Conservation (phyloP, 2,888 invertebrate genomes). For the Noctua comes region DNA sequence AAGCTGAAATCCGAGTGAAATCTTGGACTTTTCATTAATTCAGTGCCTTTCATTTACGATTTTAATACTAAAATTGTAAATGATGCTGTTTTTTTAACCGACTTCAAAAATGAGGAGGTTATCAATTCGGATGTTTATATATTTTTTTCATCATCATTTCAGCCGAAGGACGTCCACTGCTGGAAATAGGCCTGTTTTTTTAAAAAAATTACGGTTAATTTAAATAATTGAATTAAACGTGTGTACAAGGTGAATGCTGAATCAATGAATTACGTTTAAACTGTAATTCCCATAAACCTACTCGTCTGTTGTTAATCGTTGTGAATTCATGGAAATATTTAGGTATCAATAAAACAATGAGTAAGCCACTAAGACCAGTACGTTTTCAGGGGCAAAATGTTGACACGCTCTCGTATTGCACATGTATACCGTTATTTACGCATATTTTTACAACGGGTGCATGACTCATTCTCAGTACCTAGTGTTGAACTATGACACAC, state of each 20-base stretch:
- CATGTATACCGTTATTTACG: conserved; percentile 68
- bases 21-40: conserved; percentile 22
- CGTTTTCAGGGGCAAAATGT: conserved; percentile 69
- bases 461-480: conserved; percentile 65
- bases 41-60: conserved; percentile 10
- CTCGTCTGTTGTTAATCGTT: conserved; percentile 33
- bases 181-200: too few species aligned
- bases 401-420: conserved; percentile 60
- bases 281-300: conserved; percentile 34
- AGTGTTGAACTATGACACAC: conserved; percentile 65
- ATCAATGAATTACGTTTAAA: conserved; percentile 23
- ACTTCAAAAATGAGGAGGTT: too few species aligned
- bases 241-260: conserved; percentile 13
- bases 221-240: conserved; percentile 6
- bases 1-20: conserved; percentile 35
- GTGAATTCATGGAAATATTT: conserved; percentile 49
- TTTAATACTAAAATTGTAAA: conserved; percentile 4
- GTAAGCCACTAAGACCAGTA: conserved; percentile 60
- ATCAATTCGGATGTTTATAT: too few species aligned
- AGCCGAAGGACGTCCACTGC: too few species aligned
- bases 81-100: background rate
- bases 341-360: conserved; percentile 67
- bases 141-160: too few species aligned
- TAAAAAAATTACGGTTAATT: background rate
- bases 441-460: conserved; percentile 55